phyloP scores from a whole-genome alignment of 2,797 vertebrate genomes.

The Perodicticus potto region DNA sequence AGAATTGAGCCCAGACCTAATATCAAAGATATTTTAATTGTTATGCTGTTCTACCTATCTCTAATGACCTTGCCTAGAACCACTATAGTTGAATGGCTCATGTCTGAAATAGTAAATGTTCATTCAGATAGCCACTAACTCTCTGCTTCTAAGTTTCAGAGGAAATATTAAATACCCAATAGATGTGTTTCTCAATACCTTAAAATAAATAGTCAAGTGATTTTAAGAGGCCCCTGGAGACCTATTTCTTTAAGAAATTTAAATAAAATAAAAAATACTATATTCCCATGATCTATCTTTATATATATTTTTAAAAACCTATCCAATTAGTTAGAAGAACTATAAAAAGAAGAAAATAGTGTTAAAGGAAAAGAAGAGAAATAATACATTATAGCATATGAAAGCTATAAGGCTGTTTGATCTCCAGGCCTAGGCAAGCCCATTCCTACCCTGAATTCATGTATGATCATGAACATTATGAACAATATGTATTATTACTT shows the following conservation, averaged over 20 bases:
- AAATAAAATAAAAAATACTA: constrained; percentile 39
- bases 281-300: not conserved
- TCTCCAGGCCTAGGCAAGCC: not conserved
- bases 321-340: constrained; percentile 25
- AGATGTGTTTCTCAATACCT: constrained; percentile 24
- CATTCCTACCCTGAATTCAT: not conserved
- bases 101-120: not conserved
- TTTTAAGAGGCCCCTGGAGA: not conserved
- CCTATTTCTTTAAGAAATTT: not conserved
- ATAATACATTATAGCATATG: not conserved
- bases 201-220: constrained; percentile 10
- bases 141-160: constrained; percentile 42
- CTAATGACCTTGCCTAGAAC: not conserved
- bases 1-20: not conserved
- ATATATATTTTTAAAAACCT: not conserved
- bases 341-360: constrained; percentile 6
- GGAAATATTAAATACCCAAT: not conserved
- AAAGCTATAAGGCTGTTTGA: not conserved
- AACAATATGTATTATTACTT: not conserved
- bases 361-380: constrained; percentile 23
- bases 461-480: not conserved
- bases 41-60: not conserved
- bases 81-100: not conserved
- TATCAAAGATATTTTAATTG: not conserved
- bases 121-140: not conserved